Percentiles rank a stretch among this genome's conserved stretches.
Conservation (phyloP, 2,797 vertebrate species). For the Sandelia bainsii region DNA sequence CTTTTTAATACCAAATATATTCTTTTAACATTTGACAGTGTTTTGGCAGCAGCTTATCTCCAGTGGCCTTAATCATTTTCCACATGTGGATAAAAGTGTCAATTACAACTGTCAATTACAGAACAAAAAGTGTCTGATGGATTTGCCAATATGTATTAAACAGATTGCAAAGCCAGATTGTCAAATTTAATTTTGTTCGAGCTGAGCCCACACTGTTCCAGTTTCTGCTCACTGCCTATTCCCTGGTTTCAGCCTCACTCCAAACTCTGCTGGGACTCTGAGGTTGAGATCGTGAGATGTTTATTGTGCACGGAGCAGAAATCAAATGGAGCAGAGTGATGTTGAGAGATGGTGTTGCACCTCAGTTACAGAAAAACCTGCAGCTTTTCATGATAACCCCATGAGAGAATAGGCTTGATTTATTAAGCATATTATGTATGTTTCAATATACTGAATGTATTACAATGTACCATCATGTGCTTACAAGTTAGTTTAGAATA, state of each 20-base stretch:
- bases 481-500: background rate
- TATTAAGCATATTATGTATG: background rate
- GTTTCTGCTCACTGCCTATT: slow-evolving; percentile 35
- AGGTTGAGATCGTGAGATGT: slow-evolving; percentile 20
- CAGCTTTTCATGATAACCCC: background rate
- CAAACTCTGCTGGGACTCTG: slow-evolving; percentile 33
- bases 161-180: slow-evolving; percentile 48
- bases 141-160: slow-evolving; percentile 56
- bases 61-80: slow-evolving; percentile 14
- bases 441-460: no score
- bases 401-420: background rate
- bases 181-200: slow-evolving; percentile 48
- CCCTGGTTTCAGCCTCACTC: slow-evolving; percentile 19
- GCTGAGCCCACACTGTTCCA: slow-evolving; percentile 46
- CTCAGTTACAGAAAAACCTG: background rate
- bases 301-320: slow-evolving; percentile 29
- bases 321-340: slow-evolving; percentile 16
- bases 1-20: background rate
- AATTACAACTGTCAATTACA: slow-evolving; percentile 42
- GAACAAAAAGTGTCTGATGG: slow-evolving; percentile 41
- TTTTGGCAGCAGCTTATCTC: slow-evolving; percentile 28
- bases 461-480: no score
- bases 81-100: slow-evolving; percentile 30
- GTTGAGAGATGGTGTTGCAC: background rate
- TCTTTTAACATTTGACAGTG: slow-evolving; percentile 5